Evolutionary conservation across 2,797 vertebrate genomes (phyloP), one percentile per base, ranked within the genome.

Genomic region (Chloroceryle inda): DNA sequence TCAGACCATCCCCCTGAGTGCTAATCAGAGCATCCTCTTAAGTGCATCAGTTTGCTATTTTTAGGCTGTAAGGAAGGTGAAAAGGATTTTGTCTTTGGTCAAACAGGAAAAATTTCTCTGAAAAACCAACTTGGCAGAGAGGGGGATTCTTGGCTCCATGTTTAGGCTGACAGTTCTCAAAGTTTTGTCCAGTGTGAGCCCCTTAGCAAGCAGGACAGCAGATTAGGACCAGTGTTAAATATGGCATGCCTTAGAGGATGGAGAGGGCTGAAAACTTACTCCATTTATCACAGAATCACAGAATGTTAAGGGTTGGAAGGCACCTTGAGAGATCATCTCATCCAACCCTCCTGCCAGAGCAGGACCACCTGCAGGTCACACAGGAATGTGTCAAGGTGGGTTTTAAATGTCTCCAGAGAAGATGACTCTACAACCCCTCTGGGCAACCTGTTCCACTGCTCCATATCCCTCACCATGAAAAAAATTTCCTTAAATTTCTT

Each of bases 11-110:
- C 4, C 44, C 53, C 64, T 73, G 61, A 45, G 64, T 64, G n/a
- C 72, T 95, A 83, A 89, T 77, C 89, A 91, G 29, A 89, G 31
- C 49, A 50, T 85, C 47, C 35, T 82, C 55, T 93, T 88, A 77
- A 91, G 76, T 77, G 63, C 56, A 56, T 87, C 33, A 10, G 29
- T n/a, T 45, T 85, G 67, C 33, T 94, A 84, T 88, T 89, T 95
- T 79, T 86, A 88, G 64, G 16, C 12, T 49, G 1, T 21, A 78
- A 92, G 63, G 56, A 93, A 56, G 12, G n/a, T 63, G 63, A 44
- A 58, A 92, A 66, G 87, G 78, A 72, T 45, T 6, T 88, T 85
- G 3, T 22, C 52, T 87, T 91, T 1, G 31, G 76, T 72, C 82
- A 89, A 38, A 56, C 4, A 71, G 61, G 26, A 83, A 89, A 88